phyloP scores from a whole-genome alignment of 2,888 invertebrate genomes.

The Ectobius pallidus region DNA sequence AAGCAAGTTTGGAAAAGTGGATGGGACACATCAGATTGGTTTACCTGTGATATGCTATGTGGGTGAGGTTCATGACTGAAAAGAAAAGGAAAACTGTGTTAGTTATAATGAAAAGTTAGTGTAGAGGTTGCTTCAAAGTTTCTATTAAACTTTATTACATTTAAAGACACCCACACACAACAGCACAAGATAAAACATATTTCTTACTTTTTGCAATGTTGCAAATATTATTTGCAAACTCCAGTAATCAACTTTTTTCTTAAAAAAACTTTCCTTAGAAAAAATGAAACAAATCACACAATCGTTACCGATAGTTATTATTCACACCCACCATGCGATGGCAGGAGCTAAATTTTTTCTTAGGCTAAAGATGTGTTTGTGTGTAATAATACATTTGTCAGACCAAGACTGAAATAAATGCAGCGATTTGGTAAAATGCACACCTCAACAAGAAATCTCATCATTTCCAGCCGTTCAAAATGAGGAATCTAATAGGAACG shows the following conservation, averaged over 20 bases:
- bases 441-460: constrained; percentile 33
- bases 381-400: constrained; percentile 30
- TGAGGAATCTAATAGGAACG: constrained; percentile 35
- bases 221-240: constrained; percentile 33
- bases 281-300: constrained; percentile 34
- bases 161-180: constrained; percentile 40
- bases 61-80: too few species aligned
- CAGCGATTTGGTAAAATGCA: constrained; percentile 34
- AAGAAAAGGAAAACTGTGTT: too few species aligned
- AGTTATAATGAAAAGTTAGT: too few species aligned
- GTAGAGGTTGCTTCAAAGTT: constrained; percentile 32
- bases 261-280: constrained; percentile 36
- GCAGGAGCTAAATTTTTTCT: constrained; percentile 30
- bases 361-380: constrained; percentile 33
- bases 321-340: constrained; percentile 19
- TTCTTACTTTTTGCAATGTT: constrained; percentile 35
- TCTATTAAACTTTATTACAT: constrained; percentile 40
- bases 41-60: too few species aligned
- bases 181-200: constrained; percentile 40
- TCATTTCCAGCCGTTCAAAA: constrained; percentile 35
- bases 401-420: constrained; percentile 36
- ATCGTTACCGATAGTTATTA: constrained; percentile 28
- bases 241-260: constrained; percentile 20
- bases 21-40: too few species aligned
- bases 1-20: too few species aligned